Evolutionary conservation across 2,888 invertebrate species (phyloP).

Genomic region (Drosophila sordidula): DNA sequence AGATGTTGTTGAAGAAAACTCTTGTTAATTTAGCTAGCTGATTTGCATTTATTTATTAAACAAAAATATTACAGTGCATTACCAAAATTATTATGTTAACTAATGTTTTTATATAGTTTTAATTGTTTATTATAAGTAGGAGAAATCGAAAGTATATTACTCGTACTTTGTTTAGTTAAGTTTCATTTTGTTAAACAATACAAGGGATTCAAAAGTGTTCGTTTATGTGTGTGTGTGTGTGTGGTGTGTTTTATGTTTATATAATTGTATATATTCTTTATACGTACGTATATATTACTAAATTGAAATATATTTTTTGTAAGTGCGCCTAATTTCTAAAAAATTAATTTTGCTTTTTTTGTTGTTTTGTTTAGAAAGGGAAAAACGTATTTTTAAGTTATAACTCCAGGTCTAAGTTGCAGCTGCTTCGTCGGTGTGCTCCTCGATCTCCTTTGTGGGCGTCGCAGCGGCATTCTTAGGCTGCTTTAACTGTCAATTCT

Average conservation of each 20-base stretch:
- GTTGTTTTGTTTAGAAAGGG: constrained; percentile 20
- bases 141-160: constrained; percentile 41
- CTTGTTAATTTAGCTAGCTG: constrained; percentile 42
- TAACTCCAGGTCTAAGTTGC: constrained; percentile 58
- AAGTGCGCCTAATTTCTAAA: constrained; percentile 56
- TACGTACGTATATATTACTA: constrained; percentile 48
- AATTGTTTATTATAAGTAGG: constrained; percentile 43
- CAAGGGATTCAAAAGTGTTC: constrained; percentile 41
- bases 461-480: constrained; percentile 74
- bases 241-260: constrained; percentile 21
- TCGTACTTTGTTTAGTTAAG: constrained; percentile 31
- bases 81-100: constrained; percentile 53
- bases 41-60: constrained; percentile 68
- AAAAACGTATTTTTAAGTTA: constrained; percentile 23
- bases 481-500: constrained; percentile 87
- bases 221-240: constrained; percentile 19
- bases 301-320: constrained; percentile 57
- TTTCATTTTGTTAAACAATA: constrained; percentile 52
- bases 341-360: constrained; percentile 46
- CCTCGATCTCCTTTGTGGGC: constrained; percentile 13
- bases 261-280: constrained; percentile 40
- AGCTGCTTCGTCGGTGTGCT: constrained; percentile 54
- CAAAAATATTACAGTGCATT: constrained; percentile 62
- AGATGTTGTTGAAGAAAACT: neutral
- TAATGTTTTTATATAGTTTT: constrained; percentile 43